These are phyloP conservation scores for Macaria notata DNA, from an alignment of 2,888 invertebrate genomes.

Conservation along the genomic window DNA sequence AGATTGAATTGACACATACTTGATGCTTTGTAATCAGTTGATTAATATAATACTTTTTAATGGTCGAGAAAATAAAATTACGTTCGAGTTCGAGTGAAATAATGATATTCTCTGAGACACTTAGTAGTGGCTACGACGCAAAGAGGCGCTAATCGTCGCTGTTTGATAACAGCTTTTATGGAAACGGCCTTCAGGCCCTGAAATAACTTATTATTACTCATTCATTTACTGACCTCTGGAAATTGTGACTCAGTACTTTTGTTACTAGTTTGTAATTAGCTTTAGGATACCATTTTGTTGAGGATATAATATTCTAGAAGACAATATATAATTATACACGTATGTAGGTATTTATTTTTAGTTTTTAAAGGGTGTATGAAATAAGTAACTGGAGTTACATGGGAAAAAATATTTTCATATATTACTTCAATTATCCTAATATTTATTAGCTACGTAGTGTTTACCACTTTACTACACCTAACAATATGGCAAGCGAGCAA, in stretches of 20 bases:
- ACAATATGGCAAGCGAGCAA: too few species aligned
- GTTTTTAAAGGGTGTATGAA: not conserved
- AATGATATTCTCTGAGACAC: not conserved
- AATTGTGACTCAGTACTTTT: too few species aligned
- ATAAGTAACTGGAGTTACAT: not conserved
- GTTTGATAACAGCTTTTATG: conserved; percentile 15
- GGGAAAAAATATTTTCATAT: too few species aligned
- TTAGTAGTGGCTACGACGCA: conserved; percentile 9
- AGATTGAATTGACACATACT: too few species aligned
- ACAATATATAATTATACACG: too few species aligned
- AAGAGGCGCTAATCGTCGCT: conserved; percentile 5
- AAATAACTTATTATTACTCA: conserved; percentile 4
- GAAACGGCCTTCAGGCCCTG: conserved; percentile 10
- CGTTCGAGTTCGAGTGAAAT: conserved; percentile 7
- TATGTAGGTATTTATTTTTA: too few species aligned
- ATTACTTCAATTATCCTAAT: too few species aligned
- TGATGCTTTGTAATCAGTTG: too few species aligned
- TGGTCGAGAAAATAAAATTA: not conserved
- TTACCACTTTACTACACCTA: too few species aligned
- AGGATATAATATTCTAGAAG: too few species aligned
- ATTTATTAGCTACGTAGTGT: too few species aligned
- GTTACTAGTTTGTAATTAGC: too few species aligned
- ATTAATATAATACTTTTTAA: not conserved
- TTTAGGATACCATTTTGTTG: not conserved
- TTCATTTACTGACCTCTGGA: not conserved